A percentile compares a stretch with the other conserved stretches of the same genome.
These are phyloP conservation scores for Cataglyphis altisquamis DNA, from an alignment of 2,888 invertebrate genomes.

Conservation along the genomic window DNA sequence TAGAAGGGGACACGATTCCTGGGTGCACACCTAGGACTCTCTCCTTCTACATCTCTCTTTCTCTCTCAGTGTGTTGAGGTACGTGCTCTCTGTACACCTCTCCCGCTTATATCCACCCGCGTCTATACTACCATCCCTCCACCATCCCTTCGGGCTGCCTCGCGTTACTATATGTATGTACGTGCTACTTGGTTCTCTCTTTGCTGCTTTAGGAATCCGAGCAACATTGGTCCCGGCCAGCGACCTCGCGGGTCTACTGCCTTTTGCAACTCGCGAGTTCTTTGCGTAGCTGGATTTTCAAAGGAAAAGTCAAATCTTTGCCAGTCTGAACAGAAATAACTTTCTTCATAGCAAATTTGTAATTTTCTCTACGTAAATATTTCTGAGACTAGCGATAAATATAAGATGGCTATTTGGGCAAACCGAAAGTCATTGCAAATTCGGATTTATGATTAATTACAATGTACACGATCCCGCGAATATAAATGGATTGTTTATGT, in stretches of 20 bases:
- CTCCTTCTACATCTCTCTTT: slow-evolving; percentile 39
- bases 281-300: slow-evolving; percentile 51
- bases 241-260: slow-evolving; percentile 53
- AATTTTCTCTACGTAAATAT: slow-evolving; percentile 26
- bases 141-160: slow-evolving; percentile 22
- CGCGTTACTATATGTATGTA: slow-evolving; percentile 60
- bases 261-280: slow-evolving; percentile 38
- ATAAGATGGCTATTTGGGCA: not conserved
- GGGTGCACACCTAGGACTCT: slow-evolving; percentile 70
- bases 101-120: slow-evolving; percentile 61
- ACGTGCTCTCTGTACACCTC: slow-evolving; percentile 69
- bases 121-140: slow-evolving; percentile 59
- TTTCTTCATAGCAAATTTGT: slow-evolving; percentile 27
- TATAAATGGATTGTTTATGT: not conserved
- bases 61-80: slow-evolving; percentile 66
- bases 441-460: not conserved
- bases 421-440: not conserved
- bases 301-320: slow-evolving; percentile 35
- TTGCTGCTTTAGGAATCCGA: slow-evolving; percentile 64
- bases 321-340: slow-evolving; percentile 18
- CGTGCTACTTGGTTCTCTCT: slow-evolving; percentile 72
- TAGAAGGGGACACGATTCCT: slow-evolving; percentile 72
- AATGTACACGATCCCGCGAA: not conserved
- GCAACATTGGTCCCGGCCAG: slow-evolving; percentile 63
- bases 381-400: slow-evolving; percentile 3